Evolutionary conservation across 1,140 invertebrate species (phyloP), one percentile per base, ranked within the genome.

Genomic region (Mercenaria mercenaria): DNA sequence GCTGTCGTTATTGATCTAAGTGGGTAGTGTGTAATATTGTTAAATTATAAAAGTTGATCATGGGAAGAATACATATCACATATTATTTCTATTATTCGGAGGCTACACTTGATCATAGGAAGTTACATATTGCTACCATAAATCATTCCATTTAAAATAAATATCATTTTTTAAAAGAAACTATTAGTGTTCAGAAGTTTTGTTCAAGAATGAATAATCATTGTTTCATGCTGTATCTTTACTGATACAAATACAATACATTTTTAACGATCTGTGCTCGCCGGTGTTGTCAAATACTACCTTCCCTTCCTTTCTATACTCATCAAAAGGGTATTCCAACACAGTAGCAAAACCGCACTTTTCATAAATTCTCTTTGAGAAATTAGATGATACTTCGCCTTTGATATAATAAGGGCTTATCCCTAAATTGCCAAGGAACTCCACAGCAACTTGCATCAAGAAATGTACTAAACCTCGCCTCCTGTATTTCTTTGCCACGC

Each of bases 331-430:
- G 11, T 43, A 8, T n/a, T 64, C 64, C n/a, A 15, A 15, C 59
- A 83, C 26, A 11, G 15, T 13, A 23, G 43, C 34, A 34, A 83
- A 47, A 18, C 61, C 61, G 47, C 18, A 26, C 23, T 83, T 83
- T 20, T 83, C 81, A 32, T 83, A 83, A 3, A 83, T 83, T 39
- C 39, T 47, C 41, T 43, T 67, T 20, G 81, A 83, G 39, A 41
- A 83, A 26, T 83, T 83, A 4, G 32, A 43, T 2, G 81, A 32
- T 13, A 37, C 59, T 43, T 67, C 61, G 0, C 81, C 81, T 41
- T 43, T 34, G 37, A 83, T 43, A 39, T 32, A 83, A 47, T 61
- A 20, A 8, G 59, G 23, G 11, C 26, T 20, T 18, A 83, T 41
- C 18, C 64, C 41, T 29, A 83, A 39, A 69, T 69, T 41, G 41